phyloP scores from a whole-genome alignment of 1,140 invertebrate species.

The Scaptodrosophila lebanonensis region DNA sequence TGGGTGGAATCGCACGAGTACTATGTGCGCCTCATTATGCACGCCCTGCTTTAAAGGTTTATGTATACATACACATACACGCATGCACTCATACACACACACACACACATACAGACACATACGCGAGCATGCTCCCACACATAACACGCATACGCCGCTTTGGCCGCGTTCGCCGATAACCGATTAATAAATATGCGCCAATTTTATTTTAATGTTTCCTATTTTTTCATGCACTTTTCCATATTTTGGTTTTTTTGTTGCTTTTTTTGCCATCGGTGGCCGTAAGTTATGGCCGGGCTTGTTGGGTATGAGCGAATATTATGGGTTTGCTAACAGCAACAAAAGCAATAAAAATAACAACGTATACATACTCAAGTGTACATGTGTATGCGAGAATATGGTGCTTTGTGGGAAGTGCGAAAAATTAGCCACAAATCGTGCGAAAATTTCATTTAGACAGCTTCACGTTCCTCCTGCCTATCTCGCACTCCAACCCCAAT shows the following conservation, averaged over 20 bases:
- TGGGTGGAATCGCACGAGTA: no score
- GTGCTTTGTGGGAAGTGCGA: constrained; percentile 22
- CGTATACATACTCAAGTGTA: no score
- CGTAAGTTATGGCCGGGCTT: constrained; percentile 38
- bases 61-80: neutral
- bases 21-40: constrained; percentile 7
- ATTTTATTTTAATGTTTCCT: constrained; percentile 54
- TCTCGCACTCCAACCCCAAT: no score
- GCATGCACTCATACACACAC: neutral
- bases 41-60: constrained; percentile 14
- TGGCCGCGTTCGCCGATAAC: constrained; percentile 36
- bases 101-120: constrained; percentile 16
- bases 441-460: constrained; percentile 33
- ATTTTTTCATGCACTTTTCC: neutral
- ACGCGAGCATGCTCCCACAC: constrained; percentile 4
- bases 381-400: no score
- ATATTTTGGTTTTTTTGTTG: constrained; percentile 1
- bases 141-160: constrained; percentile 20
- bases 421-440: constrained; percentile 59
- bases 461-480: no score
- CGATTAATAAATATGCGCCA: constrained; percentile 59
- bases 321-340: no score
- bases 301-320: constrained; percentile 14
- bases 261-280: constrained; percentile 8
- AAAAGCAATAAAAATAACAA: no score